These are phyloP conservation scores for Thera obeliscata DNA, from an alignment of 2,888 invertebrate genomes.

Conservation along the genomic window DNA sequence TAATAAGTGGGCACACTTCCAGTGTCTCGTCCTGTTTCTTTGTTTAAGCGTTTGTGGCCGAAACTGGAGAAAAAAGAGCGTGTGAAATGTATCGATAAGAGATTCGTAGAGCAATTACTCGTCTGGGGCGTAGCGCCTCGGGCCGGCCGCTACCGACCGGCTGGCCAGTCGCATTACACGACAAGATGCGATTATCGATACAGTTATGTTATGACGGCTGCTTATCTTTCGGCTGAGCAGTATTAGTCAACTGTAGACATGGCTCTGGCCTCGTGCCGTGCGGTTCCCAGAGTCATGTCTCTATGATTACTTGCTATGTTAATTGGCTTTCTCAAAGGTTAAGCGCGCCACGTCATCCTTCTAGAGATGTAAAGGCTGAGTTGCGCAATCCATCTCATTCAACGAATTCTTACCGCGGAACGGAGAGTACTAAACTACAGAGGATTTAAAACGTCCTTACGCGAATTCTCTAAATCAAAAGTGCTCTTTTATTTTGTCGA, in stretches of 20 bases:
- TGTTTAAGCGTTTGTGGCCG: slow-evolving; percentile 51
- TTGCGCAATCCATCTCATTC: slow-evolving; percentile 60
- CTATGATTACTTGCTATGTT: slow-evolving; percentile 54
- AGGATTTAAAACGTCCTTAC: slow-evolving; percentile 55
- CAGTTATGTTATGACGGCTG: slow-evolving; percentile 77
- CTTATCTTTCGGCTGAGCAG: slow-evolving; percentile 68
- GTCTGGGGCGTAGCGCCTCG: slow-evolving; percentile 55
- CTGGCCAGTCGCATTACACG: slow-evolving; percentile 52
- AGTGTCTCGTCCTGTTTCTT: slow-evolving; percentile 64
- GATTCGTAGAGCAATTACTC: slow-evolving; percentile 68
- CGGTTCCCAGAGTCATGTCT: slow-evolving; percentile 52
- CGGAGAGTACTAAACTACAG: slow-evolving; percentile 64
- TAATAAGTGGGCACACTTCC: slow-evolving; percentile 69
- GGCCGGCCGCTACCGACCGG: slow-evolving; percentile 64
- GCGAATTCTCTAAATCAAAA: slow-evolving; percentile 53
- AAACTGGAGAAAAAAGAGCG: slow-evolving; percentile 57
- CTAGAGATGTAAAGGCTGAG: slow-evolving; percentile 52
- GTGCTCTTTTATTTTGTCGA: slow-evolving; percentile 46
- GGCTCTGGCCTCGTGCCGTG: slow-evolving; percentile 53
- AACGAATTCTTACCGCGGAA: slow-evolving; percentile 49
- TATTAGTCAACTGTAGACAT: slow-evolving; percentile 55
- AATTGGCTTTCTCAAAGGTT: slow-evolving; percentile 68
- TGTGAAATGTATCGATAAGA: slow-evolving; percentile 74
- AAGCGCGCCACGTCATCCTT: slow-evolving; percentile 50
- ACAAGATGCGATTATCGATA: slow-evolving; percentile 77